Conservation (phyloP, 2,113 vertebrate species). For the Cebidichthys violaceus region DNA sequence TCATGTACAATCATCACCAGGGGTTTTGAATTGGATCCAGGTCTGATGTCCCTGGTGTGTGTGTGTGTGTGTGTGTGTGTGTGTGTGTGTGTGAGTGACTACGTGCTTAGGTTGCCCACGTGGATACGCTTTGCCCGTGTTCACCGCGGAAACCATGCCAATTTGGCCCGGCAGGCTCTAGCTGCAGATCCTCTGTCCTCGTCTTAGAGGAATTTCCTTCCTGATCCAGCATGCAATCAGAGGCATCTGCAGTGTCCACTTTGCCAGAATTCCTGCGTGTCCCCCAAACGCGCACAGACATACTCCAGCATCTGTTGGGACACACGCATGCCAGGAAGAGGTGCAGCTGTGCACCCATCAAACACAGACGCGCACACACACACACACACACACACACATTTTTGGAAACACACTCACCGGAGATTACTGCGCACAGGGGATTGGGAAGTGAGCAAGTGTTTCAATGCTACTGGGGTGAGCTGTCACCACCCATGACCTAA, state of each 20-base stretch:
- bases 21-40: constrained; percentile 54
- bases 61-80: constrained; percentile 2
- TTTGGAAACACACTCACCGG: constrained; percentile 34
- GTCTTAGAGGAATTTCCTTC: constrained; percentile 75
- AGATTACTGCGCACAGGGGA: constrained; percentile 30
- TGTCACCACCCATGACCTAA: constrained; percentile 58
- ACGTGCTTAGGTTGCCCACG: neutral
- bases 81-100: constrained; percentile 6
- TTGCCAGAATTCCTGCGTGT: constrained; percentile 66
- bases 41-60: constrained; percentile 20
- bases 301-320: constrained; percentile 63
- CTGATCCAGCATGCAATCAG: constrained; percentile 75
- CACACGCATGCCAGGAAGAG: constrained; percentile 36
- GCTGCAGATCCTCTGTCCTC: constrained; percentile 47
- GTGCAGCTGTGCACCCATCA: constrained; percentile 69
- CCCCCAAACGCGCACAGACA: constrained; percentile 46
- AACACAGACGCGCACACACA: neutral
- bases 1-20: constrained; percentile 47
- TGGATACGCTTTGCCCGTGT: constrained; percentile 21
- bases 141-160: constrained; percentile 32
- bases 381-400: constrained; percentile 13
- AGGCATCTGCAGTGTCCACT: constrained; percentile 73
- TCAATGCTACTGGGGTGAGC: constrained; percentile 39
- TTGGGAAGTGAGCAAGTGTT: constrained; percentile 26
- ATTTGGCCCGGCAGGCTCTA: constrained; percentile 30